phyloP scores from a whole-genome alignment of 2,888 invertebrate species.

The Panzeria rudis region DNA sequence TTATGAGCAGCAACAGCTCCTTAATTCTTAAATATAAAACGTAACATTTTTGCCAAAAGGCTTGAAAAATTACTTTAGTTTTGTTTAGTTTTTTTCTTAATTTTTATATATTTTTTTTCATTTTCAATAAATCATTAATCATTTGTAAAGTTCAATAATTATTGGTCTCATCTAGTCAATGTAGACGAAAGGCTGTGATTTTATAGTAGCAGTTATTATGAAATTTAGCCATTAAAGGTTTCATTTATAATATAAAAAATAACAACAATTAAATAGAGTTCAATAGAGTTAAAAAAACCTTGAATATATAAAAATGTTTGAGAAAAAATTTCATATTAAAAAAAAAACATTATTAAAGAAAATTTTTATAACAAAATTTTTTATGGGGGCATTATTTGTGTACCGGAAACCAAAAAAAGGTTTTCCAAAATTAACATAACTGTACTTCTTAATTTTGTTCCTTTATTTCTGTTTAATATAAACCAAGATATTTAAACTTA shows the following conservation, averaged over 20 bases:
- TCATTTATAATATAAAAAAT: background rate
- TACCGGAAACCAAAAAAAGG: too few relatives aligned
- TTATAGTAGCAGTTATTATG: constrained; percentile 58
- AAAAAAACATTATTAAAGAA: too few relatives aligned
- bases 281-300: background rate
- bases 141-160: constrained; percentile 60
- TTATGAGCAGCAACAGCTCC: background rate
- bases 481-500: constrained; percentile 17
- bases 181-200: constrained; percentile 52
- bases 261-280: background rate
- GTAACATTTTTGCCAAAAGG: constrained; percentile 54
- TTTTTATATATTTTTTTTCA: constrained; percentile 17
- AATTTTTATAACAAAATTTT: too few relatives aligned
- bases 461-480: background rate
- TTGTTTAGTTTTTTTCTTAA: constrained; percentile 19
- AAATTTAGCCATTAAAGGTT: constrained; percentile 26
- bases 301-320: background rate
- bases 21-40: background rate
- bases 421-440: too few relatives aligned
- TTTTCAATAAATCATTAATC: constrained; percentile 63
- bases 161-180: constrained; percentile 53
- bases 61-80: constrained; percentile 50
- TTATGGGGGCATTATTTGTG: too few relatives aligned
- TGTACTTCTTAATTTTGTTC: too few relatives aligned
- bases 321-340: background rate